These are phyloP conservation scores for Picus viridis DNA, from an alignment of 2,797 vertebrate genomes.

Conservation along the genomic window DNA sequence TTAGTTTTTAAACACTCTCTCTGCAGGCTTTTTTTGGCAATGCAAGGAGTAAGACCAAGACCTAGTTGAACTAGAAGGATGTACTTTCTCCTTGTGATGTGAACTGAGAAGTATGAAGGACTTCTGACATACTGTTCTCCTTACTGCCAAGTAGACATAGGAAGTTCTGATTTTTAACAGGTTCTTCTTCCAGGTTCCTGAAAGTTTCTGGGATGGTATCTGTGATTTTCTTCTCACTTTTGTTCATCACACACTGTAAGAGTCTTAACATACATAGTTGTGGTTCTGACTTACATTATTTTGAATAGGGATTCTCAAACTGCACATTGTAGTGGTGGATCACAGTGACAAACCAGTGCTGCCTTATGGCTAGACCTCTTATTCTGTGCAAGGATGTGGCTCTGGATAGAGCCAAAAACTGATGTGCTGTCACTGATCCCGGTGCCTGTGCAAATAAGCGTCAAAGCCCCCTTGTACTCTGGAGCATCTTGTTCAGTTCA, in stretches of 20 bases:
- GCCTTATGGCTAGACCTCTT: neutral
- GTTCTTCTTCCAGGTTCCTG: neutral
- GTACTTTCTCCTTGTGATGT: neutral
- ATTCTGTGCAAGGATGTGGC: neutral
- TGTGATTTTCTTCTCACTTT: neutral
- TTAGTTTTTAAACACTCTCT: neutral
- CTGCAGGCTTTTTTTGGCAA: neutral
- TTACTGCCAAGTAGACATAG: neutral
- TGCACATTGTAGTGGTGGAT: neutral
- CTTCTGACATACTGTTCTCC: neutral
- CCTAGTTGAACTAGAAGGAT: neutral
- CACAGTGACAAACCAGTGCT: neutral
- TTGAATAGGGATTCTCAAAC: neutral
- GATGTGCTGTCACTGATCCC: neutral
- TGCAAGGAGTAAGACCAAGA: neutral
- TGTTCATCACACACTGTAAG: neutral
- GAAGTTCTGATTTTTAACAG: neutral
- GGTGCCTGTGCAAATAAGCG: neutral
- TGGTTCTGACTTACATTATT: neutral
- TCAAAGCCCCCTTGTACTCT: neutral
- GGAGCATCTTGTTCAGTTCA: neutral
- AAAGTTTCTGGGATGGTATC: neutral
- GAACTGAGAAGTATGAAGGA: neutral
- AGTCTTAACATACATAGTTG: neutral
- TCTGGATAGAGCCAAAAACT: neutral